phyloP scores from a whole-genome alignment of 1,140 invertebrate species.

The Drosophila mauritiana region DNA sequence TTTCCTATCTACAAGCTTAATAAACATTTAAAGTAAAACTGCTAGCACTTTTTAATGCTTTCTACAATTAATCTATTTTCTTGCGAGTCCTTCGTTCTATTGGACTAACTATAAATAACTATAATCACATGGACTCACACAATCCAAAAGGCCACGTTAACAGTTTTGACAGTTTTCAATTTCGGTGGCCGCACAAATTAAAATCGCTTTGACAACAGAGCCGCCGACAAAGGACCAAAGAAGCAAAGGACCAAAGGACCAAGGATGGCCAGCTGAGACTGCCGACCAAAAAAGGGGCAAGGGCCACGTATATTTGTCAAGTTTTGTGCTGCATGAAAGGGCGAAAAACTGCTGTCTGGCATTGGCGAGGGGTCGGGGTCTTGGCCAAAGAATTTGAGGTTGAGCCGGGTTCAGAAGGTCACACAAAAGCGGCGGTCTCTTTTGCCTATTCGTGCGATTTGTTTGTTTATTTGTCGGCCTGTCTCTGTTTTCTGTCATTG shows the following conservation, averaged over 20 bases:
- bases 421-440: slow-evolving; percentile 38
- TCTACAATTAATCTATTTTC: background rate
- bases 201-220: slow-evolving; percentile 51
- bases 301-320: slow-evolving; percentile 34
- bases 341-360: slow-evolving; percentile 57
- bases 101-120: slow-evolving; percentile 48
- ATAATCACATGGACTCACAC: slow-evolving; percentile 22
- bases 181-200: slow-evolving; percentile 67
- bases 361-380: slow-evolving; percentile 40
- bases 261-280: slow-evolving; percentile 66
- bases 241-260: slow-evolving; percentile 54
- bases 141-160: slow-evolving; percentile 51
- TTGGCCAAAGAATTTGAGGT: slow-evolving; percentile 27
- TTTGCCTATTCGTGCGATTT: slow-evolving; percentile 66
- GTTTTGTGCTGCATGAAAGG: slow-evolving; percentile 35
- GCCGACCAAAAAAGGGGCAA: slow-evolving; percentile 9
- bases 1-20: no score
- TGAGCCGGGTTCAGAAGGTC: slow-evolving; percentile 26
- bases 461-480: slow-evolving; percentile 54
- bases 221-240: slow-evolving; percentile 47
- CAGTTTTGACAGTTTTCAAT: slow-evolving; percentile 81
- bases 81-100: background rate
- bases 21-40: no score
- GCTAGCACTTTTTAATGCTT: background rate
- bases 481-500: slow-evolving; percentile 56